Percentiles rank a stretch among this genome's conserved stretches.
These are phyloP conservation scores for Pristionchus fissidentatus DNA, from an alignment of 2,888 invertebrate species.

Conservation along the genomic window DNA sequence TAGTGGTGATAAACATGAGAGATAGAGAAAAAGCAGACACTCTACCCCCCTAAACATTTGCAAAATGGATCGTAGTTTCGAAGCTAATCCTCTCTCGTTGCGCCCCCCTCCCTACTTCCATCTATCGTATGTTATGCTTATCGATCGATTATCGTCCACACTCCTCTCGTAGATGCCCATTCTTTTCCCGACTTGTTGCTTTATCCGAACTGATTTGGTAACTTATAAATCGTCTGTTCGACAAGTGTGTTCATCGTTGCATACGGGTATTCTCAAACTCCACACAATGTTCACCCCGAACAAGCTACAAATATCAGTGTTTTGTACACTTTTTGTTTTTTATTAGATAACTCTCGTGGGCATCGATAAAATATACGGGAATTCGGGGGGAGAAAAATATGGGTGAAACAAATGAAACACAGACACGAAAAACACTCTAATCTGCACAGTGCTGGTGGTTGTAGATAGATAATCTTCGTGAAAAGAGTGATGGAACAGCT, in stretches of 20 bases:
- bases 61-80: neutral
- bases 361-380: slow-evolving; percentile 38
- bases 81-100: neutral
- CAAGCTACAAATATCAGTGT: too few relatives aligned
- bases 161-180: neutral
- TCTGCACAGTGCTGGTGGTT: slow-evolving; percentile 24
- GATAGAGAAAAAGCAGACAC: too few relatives aligned
- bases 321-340: slow-evolving; percentile 40
- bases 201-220: slow-evolving; percentile 3
- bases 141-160: neutral
- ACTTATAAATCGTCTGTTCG: slow-evolving; percentile 2
- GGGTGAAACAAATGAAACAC: neutral
- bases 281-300: too few relatives aligned
- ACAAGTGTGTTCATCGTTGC: too few relatives aligned
- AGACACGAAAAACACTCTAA: slow-evolving; percentile 18
- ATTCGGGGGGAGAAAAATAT: too few relatives aligned
- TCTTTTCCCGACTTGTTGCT: slow-evolving; percentile 22
- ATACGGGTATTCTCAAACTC: too few relatives aligned
- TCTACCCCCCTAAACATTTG: too few relatives aligned
- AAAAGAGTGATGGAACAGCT: neutral
- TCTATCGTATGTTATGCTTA: slow-evolving; percentile 18
- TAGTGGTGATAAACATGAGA: too few relatives aligned
- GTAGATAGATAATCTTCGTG: slow-evolving; percentile 37
- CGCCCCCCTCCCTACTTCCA: neutral
- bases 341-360: slow-evolving; percentile 38